Base-by-base conservation (phyloP, 2,113 vertebrate genomes). In the Microcebus tavaratra region DNA sequence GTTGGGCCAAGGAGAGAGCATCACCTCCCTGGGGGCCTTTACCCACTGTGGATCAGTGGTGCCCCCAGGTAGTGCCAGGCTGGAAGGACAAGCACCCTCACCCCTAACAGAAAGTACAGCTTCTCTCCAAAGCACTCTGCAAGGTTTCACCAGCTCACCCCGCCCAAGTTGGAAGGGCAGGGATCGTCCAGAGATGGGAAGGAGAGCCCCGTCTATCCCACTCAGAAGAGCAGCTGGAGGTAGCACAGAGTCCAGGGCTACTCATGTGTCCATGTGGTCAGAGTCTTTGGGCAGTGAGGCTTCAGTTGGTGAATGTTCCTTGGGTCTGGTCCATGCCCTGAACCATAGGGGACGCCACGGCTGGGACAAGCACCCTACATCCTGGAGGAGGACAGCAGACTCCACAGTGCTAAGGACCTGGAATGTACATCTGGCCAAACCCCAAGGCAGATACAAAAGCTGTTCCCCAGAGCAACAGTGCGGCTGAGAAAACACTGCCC, bases 261-360 rank as follows among this genome's bases (percentile, higher is more conserved):
- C 31, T 6, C 2, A 0, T 31, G 17, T 5, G 12, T 65, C 67
- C 21, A 3, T 0, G 0, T 23, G 70, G 14, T 34, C 68, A 50
- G 53, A 45, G n/a, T 63, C 85, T n/a, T 36, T 4, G 0, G 29
- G 55, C 29, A 11, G 59, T 83, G 34, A 83, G 61, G 12, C 1
- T 76, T 88, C 55, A 48, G 2, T 50, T 85, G 12, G 21, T 14
- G 25, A n/a, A 4, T 63, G 34, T 48, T 23, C 29, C 57, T 86
- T 57, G 81, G 13, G 67, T 88, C 78, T 84, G 13, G 31, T 18
- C 67, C 45, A 13, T 53, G 20, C 63, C 53, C 36, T 90, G 61
- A 83, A 39, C 48, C n/a, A 8, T 21, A 39, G 21, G 29, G 36
- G 1, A 4, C 36, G 34, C 20, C 72, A 53, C 23, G 70, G 14